phyloP scores from a whole-genome alignment of 2,797 vertebrate species.

The Choloepus didactylus region DNA sequence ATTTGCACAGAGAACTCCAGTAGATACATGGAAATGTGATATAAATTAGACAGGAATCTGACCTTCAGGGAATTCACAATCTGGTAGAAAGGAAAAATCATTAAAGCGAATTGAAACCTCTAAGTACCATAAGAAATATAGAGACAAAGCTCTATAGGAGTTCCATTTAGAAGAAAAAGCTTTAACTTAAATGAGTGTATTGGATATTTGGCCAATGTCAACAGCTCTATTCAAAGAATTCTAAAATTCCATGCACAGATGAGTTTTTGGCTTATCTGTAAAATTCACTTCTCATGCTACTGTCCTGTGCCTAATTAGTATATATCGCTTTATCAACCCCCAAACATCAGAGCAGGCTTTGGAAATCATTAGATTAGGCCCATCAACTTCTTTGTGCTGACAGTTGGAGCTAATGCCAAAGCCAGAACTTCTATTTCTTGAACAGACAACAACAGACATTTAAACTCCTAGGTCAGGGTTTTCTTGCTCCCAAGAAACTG shows the following conservation, averaged over 20 bases:
- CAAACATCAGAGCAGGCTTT: conserved; percentile 43
- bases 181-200: background rate
- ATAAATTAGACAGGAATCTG: background rate
- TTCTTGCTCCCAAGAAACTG: background rate
- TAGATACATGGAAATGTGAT: background rate
- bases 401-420: background rate
- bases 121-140: background rate
- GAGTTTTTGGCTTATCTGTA: conserved; percentile 5
- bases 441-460: background rate
- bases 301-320: conserved; percentile 25
- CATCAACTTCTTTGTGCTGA: background rate
- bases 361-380: conserved; percentile 49
- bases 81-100: conserved; percentile 19
- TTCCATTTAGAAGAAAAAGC: background rate
- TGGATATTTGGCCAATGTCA: conserved; percentile 48
- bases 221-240: background rate
- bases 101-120: background rate
- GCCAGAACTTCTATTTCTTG: background rate
- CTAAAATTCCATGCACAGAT: background rate
- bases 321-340: conserved; percentile 21
- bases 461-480: background rate
- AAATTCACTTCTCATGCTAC: background rate
- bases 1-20: background rate
- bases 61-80: conserved; percentile 16
- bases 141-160: background rate